These are phyloP conservation scores for Philaethria dido DNA, from an alignment of 2,888 invertebrate genomes.

Conservation along the genomic window DNA sequence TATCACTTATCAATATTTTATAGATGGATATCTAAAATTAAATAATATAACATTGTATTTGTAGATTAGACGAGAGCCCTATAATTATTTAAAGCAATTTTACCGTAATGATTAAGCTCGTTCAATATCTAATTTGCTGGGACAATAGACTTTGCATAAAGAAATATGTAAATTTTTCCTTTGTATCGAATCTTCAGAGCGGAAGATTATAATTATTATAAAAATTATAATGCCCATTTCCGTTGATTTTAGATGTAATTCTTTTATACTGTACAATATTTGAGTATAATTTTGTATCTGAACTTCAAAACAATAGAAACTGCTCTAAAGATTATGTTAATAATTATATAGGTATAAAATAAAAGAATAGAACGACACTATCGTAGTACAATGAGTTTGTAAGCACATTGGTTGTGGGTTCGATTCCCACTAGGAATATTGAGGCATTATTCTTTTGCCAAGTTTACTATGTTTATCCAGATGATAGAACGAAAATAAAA, in stretches of 20 bases:
- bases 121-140: slow-evolving; percentile 74
- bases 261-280: slow-evolving; percentile 35
- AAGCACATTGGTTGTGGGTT: background rate
- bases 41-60: background rate
- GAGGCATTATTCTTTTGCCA: no score
- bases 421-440: no score
- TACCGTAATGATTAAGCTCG: slow-evolving; percentile 67
- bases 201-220: slow-evolving; percentile 81
- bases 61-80: slow-evolving; percentile 37
- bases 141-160: slow-evolving; percentile 78
- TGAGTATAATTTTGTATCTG: background rate
- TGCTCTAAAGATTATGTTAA: background rate
- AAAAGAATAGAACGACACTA: background rate
- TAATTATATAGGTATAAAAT: background rate
- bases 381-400: background rate
- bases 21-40: background rate
- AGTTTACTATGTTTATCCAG: no score
- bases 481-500: no score
- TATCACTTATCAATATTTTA: background rate
- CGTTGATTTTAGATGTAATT: slow-evolving; percentile 55
- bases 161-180: slow-evolving; percentile 80
- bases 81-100: slow-evolving; percentile 75
- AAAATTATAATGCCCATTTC: slow-evolving; percentile 60
- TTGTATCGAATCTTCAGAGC: slow-evolving; percentile 74
- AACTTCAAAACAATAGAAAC: background rate